phyloP scores from a whole-genome alignment of 2,888 invertebrate species.

The Chrysotoxum bicinctum region DNA sequence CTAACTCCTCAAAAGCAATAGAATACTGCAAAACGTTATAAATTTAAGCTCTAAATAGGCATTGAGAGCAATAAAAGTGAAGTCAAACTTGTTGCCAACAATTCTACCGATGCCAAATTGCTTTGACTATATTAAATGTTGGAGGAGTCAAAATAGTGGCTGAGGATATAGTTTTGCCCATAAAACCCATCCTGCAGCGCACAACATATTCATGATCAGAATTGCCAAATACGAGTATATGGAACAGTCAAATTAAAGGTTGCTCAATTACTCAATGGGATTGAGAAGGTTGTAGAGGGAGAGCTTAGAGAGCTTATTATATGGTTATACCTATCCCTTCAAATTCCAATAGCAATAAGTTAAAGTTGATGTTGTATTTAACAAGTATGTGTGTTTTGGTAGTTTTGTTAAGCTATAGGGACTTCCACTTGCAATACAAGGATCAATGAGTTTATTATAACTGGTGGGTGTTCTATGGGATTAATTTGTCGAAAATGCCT shows the following conservation, averaged over 20 bases:
- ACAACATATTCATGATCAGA: conserved; percentile 12
- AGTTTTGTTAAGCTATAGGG: conserved; percentile 8
- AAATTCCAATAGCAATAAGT: conserved; percentile 21
- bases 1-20: conserved; percentile 15
- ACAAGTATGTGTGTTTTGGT: not conserved
- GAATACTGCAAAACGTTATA: not conserved
- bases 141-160: not conserved
- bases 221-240: conserved; percentile 7
- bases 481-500: conserved; percentile 24
- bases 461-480: not conserved
- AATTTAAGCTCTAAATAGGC: conserved; percentile 20
- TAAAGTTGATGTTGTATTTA: conserved; percentile 12
- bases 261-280: not conserved
- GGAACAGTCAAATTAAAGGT: conserved; percentile 5
- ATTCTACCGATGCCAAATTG: not conserved
- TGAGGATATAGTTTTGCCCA: not conserved
- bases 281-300: not conserved
- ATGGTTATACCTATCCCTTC: not conserved
- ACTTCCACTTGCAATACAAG: not conserved
- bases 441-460: conserved; percentile 10
- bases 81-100: conserved; percentile 24
- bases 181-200: conserved; percentile 7
- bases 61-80: conserved; percentile 23
- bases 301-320: not conserved
- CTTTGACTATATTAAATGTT: conserved; percentile 26